These are phyloP conservation scores for Callospermophilus lateralis DNA, from an alignment of 2,113 vertebrate species.

Conservation along the genomic window DNA sequence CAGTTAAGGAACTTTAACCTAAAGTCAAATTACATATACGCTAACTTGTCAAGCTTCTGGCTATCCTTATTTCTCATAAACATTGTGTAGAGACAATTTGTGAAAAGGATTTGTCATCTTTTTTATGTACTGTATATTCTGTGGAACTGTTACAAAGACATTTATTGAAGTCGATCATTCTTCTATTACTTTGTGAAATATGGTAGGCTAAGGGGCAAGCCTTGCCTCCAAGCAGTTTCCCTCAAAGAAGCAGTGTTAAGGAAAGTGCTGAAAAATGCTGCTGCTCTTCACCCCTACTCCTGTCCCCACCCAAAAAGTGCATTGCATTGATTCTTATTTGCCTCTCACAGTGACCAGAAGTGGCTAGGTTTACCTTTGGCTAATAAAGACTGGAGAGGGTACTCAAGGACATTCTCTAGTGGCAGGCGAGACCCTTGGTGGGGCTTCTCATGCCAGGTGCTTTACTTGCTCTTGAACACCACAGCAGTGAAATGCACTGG, in stretches of 20 bases:
- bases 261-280: background rate
- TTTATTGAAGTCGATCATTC: background rate
- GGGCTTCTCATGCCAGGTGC: no score
- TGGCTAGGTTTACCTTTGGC: background rate
- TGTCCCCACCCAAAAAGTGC: background rate
- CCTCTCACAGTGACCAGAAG: background rate
- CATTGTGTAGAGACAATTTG: background rate
- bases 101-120: constrained; percentile 33
- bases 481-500: background rate
- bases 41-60: constrained; percentile 49
- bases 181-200: background rate
- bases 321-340: background rate
- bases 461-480: background rate
- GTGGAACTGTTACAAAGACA: background rate
- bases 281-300: accelerated
- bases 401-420: background rate
- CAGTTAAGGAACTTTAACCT: background rate
- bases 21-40: background rate
- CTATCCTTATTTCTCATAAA: background rate
- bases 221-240: background rate
- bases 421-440: background rate
- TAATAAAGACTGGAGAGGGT: background rate
- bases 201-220: background rate
- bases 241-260: background rate
- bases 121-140: accelerated